phyloP scores from a whole-genome alignment of 2,888 invertebrate species.

The Octodonta nipae region DNA sequence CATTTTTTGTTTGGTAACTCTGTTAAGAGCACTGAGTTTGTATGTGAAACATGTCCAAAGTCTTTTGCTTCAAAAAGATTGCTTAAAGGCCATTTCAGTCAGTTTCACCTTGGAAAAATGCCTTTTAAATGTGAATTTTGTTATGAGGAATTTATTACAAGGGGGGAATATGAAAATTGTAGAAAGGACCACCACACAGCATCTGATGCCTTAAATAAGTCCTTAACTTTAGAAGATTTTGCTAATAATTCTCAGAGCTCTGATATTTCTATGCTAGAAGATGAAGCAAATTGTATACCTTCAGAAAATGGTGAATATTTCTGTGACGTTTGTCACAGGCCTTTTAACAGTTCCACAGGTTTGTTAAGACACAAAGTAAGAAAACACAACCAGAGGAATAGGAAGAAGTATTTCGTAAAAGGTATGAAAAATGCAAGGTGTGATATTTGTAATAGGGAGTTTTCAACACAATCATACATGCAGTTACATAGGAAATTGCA shows the following conservation, averaged over 20 bases:
- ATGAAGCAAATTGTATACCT: constrained; percentile 13
- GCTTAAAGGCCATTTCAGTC: constrained; percentile 27
- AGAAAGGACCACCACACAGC: constrained; percentile 21
- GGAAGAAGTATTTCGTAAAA: constrained; percentile 31
- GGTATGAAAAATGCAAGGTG: constrained; percentile 33
- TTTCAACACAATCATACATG: constrained; percentile 32
- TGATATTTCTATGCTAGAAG: constrained; percentile 11
- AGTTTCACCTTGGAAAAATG: constrained; percentile 28
- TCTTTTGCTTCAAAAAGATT: constrained; percentile 22
- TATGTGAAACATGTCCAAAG: constrained; percentile 27
- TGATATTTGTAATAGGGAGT: constrained; percentile 32
- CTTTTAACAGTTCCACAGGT: constrained; percentile 26
- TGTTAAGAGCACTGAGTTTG: constrained; percentile 14
- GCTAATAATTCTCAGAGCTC: constrained; percentile 14
- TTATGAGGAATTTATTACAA: constrained; percentile 22
- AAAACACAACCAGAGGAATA: constrained; percentile 28
- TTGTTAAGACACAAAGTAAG: constrained; percentile 29
- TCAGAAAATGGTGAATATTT: constrained; percentile 22
- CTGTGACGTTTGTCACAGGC: constrained; percentile 25
- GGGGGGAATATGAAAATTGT: constrained; percentile 24
- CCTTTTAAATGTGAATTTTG: constrained; percentile 30
- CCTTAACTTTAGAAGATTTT: constrained; percentile 28
- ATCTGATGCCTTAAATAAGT: constrained; percentile 19
- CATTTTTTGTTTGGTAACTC: constrained; percentile 26
- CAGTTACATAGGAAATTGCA: constrained; percentile 31